Evolutionary conservation across 2,888 invertebrate species (phyloP), one percentile per base, ranked within the genome.

Genomic region (Bedellia somnulentella): DNA sequence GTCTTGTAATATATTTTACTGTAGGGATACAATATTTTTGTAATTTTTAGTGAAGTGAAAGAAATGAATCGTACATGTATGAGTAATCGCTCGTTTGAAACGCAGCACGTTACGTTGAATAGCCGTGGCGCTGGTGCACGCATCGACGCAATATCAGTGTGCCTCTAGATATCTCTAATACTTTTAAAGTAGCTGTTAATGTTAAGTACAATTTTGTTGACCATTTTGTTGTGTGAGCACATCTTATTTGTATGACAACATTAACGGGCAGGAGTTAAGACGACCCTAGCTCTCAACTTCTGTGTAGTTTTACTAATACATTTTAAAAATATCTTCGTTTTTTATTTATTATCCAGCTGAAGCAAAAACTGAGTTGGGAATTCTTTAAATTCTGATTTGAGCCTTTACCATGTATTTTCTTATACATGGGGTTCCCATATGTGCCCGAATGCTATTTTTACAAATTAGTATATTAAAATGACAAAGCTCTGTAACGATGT

Each of bases 141-240:
- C 15, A 27, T 14, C 3, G 27, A 14, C 5, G 6, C 15, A 15
- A n/a, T 16, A 17, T n/a, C 9, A 15, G n/a, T 14, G 15, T 15
- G n/a, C n/a, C n/a, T n/a, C n/a, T n/a, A n/a, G n/a, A n/a, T n/a
- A n/a, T n/a, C n/a, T n/a, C n/a, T n/a, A n/a, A n/a, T n/a, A n/a
- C n/a, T 57, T 57, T 54, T 61, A 55, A 47, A 47, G 52, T 59
- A 64, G 61, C 45, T 24, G 40, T 53, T 66, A 68, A 55, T 57
- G 45, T 63, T 71, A 73, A 73, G 73, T 70, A 73, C 73, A 73
- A 73, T 70, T 60, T 63, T 67, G 67, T 68, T 67, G 52, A 59
- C 55, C 57, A 55, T 41, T 44, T 52, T 54, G 52, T 57, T 18
- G 12, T 25, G 56, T 55, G 52, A 52, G 58, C 64, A 64, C 62